Conservation (phyloP, 2,888 invertebrate genomes). For the Himalopsyche kuldschensis region DNA sequence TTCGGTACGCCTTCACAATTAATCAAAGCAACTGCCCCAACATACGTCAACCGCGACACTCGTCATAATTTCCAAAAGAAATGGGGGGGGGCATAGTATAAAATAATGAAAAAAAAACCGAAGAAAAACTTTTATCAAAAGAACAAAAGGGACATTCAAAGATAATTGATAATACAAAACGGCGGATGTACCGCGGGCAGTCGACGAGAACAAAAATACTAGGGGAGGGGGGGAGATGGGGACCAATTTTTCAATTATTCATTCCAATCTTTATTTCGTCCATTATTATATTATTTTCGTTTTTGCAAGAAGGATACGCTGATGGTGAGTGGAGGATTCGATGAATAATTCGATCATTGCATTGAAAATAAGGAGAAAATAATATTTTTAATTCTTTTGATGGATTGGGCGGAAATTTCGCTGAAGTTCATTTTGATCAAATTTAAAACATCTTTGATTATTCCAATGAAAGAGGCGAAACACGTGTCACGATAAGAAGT, state of each 20-base stretch:
- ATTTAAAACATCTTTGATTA: too few relatives aligned
- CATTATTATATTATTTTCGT: slow-evolving; percentile 37
- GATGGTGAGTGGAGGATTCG: not conserved
- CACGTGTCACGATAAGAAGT: too few relatives aligned
- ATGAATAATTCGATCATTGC: too few relatives aligned
- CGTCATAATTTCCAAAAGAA: not conserved
- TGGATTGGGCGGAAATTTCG: too few relatives aligned
- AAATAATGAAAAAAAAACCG: slow-evolving; percentile 4
- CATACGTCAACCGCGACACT: slow-evolving; percentile 29
- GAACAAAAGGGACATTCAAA: slow-evolving; percentile 37
- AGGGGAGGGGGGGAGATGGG: not conserved
- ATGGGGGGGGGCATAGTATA: not conserved
- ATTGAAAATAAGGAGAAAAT: too few relatives aligned
- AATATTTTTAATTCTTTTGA: too few relatives aligned
- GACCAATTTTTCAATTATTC: slow-evolving; percentile 39
- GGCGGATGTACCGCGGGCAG: slow-evolving; percentile 27
- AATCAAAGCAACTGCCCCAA: slow-evolving; percentile 22
- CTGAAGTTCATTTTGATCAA: too few relatives aligned
- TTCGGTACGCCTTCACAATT: slow-evolving; percentile 17
- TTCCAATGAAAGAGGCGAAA: too few relatives aligned
- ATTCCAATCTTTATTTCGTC: slow-evolving; percentile 39
- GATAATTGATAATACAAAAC: slow-evolving; percentile 38
- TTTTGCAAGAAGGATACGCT: slow-evolving; percentile 14
- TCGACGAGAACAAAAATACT: slow-evolving; percentile 9
- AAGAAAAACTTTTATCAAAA: slow-evolving; percentile 36